phyloP scores from a whole-genome alignment of 1,140 invertebrate species.

The Trachymyrmex septentrionalis region DNA sequence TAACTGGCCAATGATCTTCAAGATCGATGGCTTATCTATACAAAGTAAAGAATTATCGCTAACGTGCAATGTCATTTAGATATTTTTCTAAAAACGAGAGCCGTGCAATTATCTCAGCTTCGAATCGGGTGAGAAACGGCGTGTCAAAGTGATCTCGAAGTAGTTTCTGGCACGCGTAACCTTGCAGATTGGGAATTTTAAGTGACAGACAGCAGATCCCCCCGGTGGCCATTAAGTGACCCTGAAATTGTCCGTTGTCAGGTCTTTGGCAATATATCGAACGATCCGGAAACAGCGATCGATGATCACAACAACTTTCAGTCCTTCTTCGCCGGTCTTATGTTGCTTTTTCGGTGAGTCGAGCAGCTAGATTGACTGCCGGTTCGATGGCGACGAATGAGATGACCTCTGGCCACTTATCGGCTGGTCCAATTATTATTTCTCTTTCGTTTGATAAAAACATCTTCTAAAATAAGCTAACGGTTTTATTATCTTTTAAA shows the following conservation, averaged over 20 bases:
- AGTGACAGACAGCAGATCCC: conserved; percentile 36
- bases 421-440: conserved; percentile 57
- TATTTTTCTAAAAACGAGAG: conserved; percentile 2
- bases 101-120: conserved; percentile 2
- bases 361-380: conserved; percentile 82
- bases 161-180: conserved; percentile 41
- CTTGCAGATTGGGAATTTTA: conserved; percentile 65
- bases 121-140: conserved; percentile 5
- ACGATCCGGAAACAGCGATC: conserved; percentile 94
- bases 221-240: conserved; percentile 71
- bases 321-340: conserved; percentile 96
- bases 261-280: conserved; percentile 97
- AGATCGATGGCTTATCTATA: not conserved
- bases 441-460: conserved; percentile 4
- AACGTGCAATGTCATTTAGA: not conserved
- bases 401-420: conserved; percentile 22
- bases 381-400: conserved; percentile 46
- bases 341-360: conserved; percentile 97
- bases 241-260: conserved; percentile 86
- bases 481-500: not conserved
- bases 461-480: not conserved
- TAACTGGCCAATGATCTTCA: not conserved
- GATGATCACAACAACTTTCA: conserved; percentile 99
- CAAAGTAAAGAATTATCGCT: not conserved
- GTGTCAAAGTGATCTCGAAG: conserved; percentile 1